A percentile compares a stretch with the other conserved stretches of the same genome.
These are phyloP conservation scores for Sycophaga agraensis DNA, from an alignment of 1,140 invertebrate genomes.

Conservation along the genomic window DNA sequence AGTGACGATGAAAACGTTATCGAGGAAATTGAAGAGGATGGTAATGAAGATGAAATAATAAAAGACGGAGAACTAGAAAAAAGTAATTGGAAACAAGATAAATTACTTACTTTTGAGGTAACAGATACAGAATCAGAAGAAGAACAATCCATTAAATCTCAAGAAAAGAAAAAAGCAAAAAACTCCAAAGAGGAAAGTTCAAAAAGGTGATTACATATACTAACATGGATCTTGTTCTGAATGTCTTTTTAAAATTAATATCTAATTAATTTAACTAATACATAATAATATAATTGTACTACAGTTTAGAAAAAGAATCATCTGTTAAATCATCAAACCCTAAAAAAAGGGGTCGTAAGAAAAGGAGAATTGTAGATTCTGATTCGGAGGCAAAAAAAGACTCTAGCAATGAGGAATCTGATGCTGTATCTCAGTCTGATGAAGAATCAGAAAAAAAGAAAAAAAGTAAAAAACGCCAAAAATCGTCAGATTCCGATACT, in stretches of 20 bases:
- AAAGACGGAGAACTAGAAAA: conserved; percentile 34
- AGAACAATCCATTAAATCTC: conserved; percentile 34
- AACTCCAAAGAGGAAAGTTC: conserved; percentile 31
- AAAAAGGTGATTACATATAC: conserved; percentile 39
- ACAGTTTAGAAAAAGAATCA: conserved; percentile 9
- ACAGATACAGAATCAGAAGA: conserved; percentile 45
- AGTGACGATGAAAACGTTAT: conserved; percentile 7
- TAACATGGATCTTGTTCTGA: too few species aligned
- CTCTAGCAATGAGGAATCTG: conserved; percentile 27
- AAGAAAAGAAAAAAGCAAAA: conserved; percentile 33
- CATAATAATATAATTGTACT: conserved; percentile 15
- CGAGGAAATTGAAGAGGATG: conserved; percentile 4
- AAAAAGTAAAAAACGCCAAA: conserved; percentile 31
- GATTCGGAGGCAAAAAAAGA: conserved; percentile 44
- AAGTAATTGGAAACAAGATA: conserved; percentile 43
- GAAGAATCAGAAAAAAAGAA: conserved; percentile 32
- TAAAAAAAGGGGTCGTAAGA: conserved; percentile 30
- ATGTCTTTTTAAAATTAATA: not conserved
- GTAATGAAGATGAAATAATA: conserved; percentile 18
- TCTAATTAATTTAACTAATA: not conserved
- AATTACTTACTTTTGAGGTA: conserved; percentile 43
- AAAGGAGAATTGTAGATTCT: conserved; percentile 42
- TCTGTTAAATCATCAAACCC: not conserved
- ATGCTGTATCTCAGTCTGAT: conserved; percentile 21
- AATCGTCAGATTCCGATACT: conserved; percentile 41